phyloP scores from a whole-genome alignment of 1,140 invertebrate species.

The Penaeus japonicus region DNA sequence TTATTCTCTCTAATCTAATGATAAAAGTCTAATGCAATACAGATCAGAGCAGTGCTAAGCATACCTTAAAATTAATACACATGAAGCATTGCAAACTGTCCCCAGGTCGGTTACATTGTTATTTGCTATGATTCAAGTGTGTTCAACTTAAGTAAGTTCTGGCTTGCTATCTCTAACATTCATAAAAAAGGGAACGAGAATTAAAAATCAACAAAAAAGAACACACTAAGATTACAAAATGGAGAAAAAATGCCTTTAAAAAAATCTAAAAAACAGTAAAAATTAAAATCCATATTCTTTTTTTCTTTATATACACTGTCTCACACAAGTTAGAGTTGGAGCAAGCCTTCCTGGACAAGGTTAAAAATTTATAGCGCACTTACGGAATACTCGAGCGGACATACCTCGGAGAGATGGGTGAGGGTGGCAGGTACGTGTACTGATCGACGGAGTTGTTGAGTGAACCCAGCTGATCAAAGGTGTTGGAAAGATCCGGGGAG shows the following conservation, averaged over 20 bases:
- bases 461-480: slow-evolving; percentile 55
- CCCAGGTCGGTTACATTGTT: slow-evolving; percentile 15
- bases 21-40: slow-evolving; percentile 21
- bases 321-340: slow-evolving; percentile 20
- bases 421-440: slow-evolving; percentile 58
- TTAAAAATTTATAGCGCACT: not conserved
- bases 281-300: not conserved
- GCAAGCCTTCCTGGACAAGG: slow-evolving; percentile 19
- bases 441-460: slow-evolving; percentile 56
- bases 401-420: slow-evolving; percentile 57
- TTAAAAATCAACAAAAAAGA: not conserved
- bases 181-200: not conserved
- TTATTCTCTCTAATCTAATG: slow-evolving; percentile 23
- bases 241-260: not conserved
- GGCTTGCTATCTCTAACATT: slow-evolving; percentile 42
- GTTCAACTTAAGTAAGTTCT: too few species aligned
- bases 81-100: slow-evolving; percentile 51
- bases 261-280: not conserved
- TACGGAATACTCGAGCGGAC: not conserved
- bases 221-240: too few species aligned
- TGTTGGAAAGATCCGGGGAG: slow-evolving; percentile 56
- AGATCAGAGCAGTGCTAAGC: slow-evolving; percentile 50
- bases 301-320: not conserved
- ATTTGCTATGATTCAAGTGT: slow-evolving; percentile 55
- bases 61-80: slow-evolving; percentile 53